Evolutionary conservation across 2,888 invertebrate genomes (phyloP), one percentile per base, ranked within the genome.

Genomic region (Luperina nickerlii): DNA sequence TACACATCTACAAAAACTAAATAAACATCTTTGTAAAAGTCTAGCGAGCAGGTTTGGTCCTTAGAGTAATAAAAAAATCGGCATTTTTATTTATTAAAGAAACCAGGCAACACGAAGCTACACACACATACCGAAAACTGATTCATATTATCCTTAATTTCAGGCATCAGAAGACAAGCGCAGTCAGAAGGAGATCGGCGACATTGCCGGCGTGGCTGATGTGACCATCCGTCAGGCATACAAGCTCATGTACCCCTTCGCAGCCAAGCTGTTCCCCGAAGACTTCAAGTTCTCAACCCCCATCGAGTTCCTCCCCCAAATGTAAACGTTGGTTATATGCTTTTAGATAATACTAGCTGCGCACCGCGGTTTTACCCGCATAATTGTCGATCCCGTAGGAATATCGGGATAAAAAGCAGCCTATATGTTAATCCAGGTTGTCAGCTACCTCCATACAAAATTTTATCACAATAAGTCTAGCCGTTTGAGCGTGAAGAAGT

Each of bases 121-220:
- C 6, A 57, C 15, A 54, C 18, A 1, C 11, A 13, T 20, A 27
- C 13, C 18, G 15, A 38, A 27, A 63, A 66, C 24, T 60, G 13
- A 76, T 32, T 38, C 38, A 24, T 38, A 20, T 27, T 54, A 54
- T 48, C 0, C 32, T 74, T 1, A 73, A 69, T 95, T 95, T 68
- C 94, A 98, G 98, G 99, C 99, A 0, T 99, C 99, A 0, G 99
- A 99, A 90, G 98, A 99, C 92, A 99, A 99, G 93, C 98, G 98
- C 90, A 98, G 99, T 86, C 99, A 99, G 94, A 99, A 99, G 95
- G 99, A 99, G 96, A 99, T 99, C 89, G 99, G 99, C 0, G 99
- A 99, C 92, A 99, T 99, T 89, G 99, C 99, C 60, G 99, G 99
- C 62, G 99, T 99, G 0, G 99, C 99, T 6, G 99, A 99, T 94